These are phyloP conservation scores for Punctoribates punctum DNA, from an alignment of 2,888 invertebrate species.

Conservation along the genomic window DNA sequence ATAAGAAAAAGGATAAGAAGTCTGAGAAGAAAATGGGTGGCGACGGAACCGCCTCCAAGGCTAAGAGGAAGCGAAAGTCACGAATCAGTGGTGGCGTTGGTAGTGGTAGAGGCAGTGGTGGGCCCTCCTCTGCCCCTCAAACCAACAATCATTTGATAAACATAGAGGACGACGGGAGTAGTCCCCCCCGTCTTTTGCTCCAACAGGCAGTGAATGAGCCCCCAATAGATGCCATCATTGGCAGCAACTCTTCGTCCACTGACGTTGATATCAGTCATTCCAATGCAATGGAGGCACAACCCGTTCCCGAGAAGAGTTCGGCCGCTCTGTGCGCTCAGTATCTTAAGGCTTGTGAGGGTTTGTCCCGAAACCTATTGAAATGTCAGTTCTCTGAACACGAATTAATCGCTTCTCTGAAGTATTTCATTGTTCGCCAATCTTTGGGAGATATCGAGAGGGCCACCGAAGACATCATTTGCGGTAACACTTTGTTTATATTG, in stretches of 20 bases:
- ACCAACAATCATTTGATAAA: too few species aligned
- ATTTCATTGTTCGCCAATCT: neutral
- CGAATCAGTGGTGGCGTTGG: too few species aligned
- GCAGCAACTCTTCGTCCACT: neutral
- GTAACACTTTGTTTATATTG: neutral
- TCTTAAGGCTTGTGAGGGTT: neutral
- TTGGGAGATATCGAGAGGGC: constrained; percentile 17
- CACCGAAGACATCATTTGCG: neutral
- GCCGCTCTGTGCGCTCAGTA: constrained; percentile 26
- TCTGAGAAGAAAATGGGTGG: too few species aligned
- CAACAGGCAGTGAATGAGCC: too few species aligned
- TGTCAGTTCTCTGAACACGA: neutral
- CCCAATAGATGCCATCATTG: too few species aligned
- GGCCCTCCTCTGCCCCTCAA: too few species aligned
- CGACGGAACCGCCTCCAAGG: too few species aligned
- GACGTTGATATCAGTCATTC: neutral
- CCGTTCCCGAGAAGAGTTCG: neutral
- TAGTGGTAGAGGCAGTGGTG: too few species aligned
- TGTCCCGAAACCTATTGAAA: constrained; percentile 14
- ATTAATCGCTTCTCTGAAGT: constrained; percentile 15
- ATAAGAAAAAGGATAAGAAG: neutral
- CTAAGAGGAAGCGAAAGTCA: neutral
- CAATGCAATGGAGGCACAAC: neutral
- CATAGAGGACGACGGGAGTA: too few species aligned
- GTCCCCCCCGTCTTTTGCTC: too few species aligned